Conservation (phyloP, 1,140 invertebrate species). For the Scylla paramamosain region DNA sequence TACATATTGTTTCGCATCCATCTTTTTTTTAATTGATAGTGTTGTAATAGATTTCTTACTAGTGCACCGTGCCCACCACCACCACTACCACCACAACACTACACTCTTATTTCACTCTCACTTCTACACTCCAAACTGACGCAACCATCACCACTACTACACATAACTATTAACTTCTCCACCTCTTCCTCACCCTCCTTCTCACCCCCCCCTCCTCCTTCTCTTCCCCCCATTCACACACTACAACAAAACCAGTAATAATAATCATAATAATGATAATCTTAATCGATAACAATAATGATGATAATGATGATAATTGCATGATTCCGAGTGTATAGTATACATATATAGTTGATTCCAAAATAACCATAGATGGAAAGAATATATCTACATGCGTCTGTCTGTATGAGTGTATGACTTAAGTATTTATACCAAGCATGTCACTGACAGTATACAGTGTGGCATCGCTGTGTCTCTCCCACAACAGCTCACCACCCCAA, state of each 20-base stretch:
- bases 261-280: neutral
- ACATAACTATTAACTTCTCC: neutral
- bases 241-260: neutral
- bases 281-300: neutral
- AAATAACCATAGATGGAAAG: neutral
- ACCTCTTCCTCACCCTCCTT: neutral
- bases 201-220: neutral
- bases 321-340: neutral
- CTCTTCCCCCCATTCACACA: neutral
- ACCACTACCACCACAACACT: neutral
- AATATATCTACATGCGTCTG: neutral
- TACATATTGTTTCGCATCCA: too few relatives aligned
- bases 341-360: too few relatives aligned
- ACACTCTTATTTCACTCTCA: neutral
- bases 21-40: too few relatives aligned
- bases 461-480: neutral
- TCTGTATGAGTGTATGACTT: neutral
- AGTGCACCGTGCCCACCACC: neutral
- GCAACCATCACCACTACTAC: neutral
- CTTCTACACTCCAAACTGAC: neutral
- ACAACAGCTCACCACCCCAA: neutral
- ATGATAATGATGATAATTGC: neutral
- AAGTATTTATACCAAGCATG: too few relatives aligned
- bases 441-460: neutral
- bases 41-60: too few relatives aligned